A percentile compares a stretch with the other conserved stretches of the same genome.
phyloP scores from a whole-genome alignment of 2,797 vertebrate species.

The Neomorphus geoffroyi region DNA sequence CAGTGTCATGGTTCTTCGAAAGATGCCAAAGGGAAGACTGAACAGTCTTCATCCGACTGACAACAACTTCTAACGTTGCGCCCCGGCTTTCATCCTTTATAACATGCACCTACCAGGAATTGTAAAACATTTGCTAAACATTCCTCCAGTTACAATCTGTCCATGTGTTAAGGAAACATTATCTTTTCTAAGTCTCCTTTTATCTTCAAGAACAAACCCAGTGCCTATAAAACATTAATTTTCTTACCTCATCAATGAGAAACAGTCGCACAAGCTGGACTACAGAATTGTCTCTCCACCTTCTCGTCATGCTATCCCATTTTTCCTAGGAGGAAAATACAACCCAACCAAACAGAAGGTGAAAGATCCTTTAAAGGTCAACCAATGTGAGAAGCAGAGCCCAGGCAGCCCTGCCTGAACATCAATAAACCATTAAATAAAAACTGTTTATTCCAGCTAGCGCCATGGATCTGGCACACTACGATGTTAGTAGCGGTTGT shows the following conservation, averaged over 20 bases:
- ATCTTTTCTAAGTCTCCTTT: neutral
- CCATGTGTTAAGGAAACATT: neutral
- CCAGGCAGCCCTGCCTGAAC: neutral
- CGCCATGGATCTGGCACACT: neutral
- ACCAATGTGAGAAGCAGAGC: neutral
- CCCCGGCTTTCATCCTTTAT: slow-evolving; percentile 93
- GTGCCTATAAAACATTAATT: neutral
- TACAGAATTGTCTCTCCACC: slow-evolving; percentile 93
- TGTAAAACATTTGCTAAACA: neutral
- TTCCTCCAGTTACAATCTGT: slow-evolving; percentile 9
- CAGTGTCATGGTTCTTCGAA: slow-evolving; percentile 65
- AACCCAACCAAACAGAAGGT: neutral
- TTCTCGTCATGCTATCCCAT: slow-evolving; percentile 98
- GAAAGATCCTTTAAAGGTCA: neutral
- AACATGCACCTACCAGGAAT: slow-evolving; percentile 86
- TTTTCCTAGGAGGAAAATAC: slow-evolving; percentile 85
- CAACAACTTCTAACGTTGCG: slow-evolving; percentile 94
- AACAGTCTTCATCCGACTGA: slow-evolving; percentile 97
- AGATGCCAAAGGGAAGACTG: slow-evolving; percentile 77
- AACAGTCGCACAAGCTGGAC: slow-evolving; percentile 92
- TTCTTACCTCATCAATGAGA: slow-evolving; percentile 90
- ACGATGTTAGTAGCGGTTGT: neutral
- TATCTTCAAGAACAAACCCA: neutral
- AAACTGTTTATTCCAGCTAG: neutral
- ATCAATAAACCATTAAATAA: neutral